Conservation (phyloP, 2,797 vertebrate genomes). For the Okamejei kenojei region DNA sequence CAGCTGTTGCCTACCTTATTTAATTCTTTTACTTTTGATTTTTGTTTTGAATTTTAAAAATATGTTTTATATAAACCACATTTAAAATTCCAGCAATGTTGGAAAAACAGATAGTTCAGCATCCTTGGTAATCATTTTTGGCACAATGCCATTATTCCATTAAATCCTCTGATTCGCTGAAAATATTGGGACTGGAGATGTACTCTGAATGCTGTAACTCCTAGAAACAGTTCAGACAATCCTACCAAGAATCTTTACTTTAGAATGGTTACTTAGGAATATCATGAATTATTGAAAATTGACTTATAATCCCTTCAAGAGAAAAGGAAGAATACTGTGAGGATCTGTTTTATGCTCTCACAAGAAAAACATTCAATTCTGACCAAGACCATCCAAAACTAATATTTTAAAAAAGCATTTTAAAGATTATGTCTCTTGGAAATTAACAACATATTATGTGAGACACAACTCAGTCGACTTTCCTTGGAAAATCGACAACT, state of each 20-base stretch:
- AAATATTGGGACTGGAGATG: background rate
- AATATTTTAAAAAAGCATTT: background rate
- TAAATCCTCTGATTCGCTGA: background rate
- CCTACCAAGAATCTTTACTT: background rate
- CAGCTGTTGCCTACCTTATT: no score
- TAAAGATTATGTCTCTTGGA: background rate
- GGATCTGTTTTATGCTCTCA: background rate
- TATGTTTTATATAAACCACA: background rate
- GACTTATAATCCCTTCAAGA: background rate
- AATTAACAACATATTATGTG: no score
- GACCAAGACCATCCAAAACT: background rate
- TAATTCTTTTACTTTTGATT: no score
- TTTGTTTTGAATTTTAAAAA: background rate
- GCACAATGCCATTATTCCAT: background rate
- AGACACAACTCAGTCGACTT: no score
- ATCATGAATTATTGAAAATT: slow-evolving; percentile 16
- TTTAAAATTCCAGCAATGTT: background rate
- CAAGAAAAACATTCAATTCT: slow-evolving; percentile 6
- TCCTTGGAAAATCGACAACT: no score
- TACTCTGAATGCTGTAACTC: background rate
- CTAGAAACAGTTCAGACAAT: background rate
- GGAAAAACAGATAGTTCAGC: background rate
- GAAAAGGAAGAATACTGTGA: background rate
- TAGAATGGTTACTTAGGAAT: background rate
- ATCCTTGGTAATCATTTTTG: background rate